Percentiles rank a stretch among this genome's conserved stretches.
Evolutionary conservation across 2,888 invertebrate species (phyloP).

Genomic region (Morpho deidamia): DNA sequence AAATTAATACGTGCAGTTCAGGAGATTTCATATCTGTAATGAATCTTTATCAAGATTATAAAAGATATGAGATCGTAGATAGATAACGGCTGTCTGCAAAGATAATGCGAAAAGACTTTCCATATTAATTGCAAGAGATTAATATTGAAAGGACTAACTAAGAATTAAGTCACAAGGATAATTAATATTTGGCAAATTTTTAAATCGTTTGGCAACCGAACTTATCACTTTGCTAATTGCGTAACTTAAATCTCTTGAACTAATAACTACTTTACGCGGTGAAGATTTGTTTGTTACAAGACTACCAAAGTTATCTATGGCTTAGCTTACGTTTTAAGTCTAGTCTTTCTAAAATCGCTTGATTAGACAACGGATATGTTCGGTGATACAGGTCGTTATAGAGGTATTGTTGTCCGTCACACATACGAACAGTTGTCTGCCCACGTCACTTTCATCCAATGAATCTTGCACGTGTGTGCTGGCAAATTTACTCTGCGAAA

Average conservation of each 20-base stretch:
- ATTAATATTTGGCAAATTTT: too few relatives aligned
- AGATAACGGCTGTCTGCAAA: slow-evolving; percentile 2
- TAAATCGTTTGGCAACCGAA: too few relatives aligned
- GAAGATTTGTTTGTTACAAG: too few relatives aligned
- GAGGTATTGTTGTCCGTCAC: slow-evolving; percentile 13
- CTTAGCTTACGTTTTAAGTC: slow-evolving; percentile 7
- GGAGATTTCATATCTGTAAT: background rate
- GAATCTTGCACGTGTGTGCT: slow-evolving; percentile 32
- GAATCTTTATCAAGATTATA: slow-evolving; percentile 6
- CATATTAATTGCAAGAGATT: background rate
- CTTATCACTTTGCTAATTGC: too few relatives aligned
- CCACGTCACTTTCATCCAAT: slow-evolving; percentile 47
- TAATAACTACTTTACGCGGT: background rate
- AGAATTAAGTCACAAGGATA: too few relatives aligned
- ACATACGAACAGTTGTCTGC: slow-evolving; percentile 34
- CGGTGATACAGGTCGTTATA: slow-evolving; percentile 38
- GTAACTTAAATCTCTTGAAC: background rate
- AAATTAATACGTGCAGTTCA: slow-evolving; percentile 7
- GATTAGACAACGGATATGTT: slow-evolving; percentile 33
- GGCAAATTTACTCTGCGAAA: slow-evolving; percentile 38
- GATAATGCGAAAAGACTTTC: slow-evolving; percentile 17
- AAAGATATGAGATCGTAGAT: slow-evolving; percentile 9
- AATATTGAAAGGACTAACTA: background rate
- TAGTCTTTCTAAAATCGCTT: slow-evolving; percentile 29
- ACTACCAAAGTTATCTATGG: too few relatives aligned